Percentiles rank a stretch among this genome's conserved stretches.
phyloP scores from a whole-genome alignment of 2,113 vertebrate species.

The Peromyscus maniculatus region DNA sequence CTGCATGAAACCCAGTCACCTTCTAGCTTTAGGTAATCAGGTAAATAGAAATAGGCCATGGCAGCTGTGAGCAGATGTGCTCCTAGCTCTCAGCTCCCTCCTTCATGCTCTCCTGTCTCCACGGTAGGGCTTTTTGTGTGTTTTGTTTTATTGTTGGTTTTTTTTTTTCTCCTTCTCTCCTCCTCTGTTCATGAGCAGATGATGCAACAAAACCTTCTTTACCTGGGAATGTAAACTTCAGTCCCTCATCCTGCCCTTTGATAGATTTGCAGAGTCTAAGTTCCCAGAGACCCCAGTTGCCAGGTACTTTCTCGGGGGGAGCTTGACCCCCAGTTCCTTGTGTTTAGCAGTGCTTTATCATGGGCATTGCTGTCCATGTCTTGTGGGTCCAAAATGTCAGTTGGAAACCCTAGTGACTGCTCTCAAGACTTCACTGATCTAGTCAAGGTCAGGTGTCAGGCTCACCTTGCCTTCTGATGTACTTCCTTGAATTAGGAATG shows the following conservation, averaged over 20 bases:
- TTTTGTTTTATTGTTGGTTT: not conserved
- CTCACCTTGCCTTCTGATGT: not conserved
- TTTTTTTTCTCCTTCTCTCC: too few relatives aligned
- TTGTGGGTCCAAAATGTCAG: not conserved
- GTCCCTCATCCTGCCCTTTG: fast-evolving
- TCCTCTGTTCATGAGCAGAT: not conserved
- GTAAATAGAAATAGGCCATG: fast-evolving
- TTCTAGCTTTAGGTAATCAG: not conserved
- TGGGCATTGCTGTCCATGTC: not conserved
- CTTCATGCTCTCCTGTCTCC: not conserved
- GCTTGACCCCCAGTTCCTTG: fast-evolving
- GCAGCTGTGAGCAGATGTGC: not conserved
- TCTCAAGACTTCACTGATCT: not conserved
- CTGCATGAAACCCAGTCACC: not conserved
- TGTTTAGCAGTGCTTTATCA: not conserved
- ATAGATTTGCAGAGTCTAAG: not conserved
- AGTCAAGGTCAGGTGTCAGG: not conserved
- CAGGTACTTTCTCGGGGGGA: not conserved
- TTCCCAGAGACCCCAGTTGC: not conserved
- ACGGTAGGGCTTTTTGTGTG: too few relatives aligned
- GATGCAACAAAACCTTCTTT: not conserved
- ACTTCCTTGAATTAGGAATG: fast-evolving
- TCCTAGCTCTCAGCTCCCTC: fast-evolving
- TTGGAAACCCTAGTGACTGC: not conserved
- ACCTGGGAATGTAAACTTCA: not conserved